These are phyloP conservation scores for Psophia crepitans DNA, from an alignment of 2,113 vertebrate species.

Conservation along the genomic window DNA sequence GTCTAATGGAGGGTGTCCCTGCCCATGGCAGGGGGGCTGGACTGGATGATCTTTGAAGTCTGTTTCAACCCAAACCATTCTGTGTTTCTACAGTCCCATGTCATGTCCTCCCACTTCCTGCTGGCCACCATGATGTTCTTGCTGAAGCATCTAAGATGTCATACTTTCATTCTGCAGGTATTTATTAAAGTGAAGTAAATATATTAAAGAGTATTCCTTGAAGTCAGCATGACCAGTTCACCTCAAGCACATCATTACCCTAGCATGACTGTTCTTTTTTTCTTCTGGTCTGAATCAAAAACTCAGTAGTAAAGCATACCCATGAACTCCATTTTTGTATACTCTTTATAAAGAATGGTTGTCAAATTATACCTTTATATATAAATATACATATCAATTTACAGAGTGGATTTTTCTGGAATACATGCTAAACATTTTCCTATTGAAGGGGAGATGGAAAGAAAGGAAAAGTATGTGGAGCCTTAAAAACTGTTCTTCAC, in stretches of 20 bases:
- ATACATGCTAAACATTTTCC: neutral
- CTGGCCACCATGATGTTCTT: accelerated
- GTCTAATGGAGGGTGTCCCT: too few relatives aligned
- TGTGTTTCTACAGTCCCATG: too few relatives aligned
- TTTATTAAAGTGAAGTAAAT: neutral
- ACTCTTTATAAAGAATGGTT: neutral
- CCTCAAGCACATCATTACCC: neutral
- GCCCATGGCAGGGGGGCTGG: too few relatives aligned
- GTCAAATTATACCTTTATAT: neutral
- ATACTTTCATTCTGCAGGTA: neutral
- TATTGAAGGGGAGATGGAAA: neutral
- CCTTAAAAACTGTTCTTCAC: neutral
- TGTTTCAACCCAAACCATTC: too few relatives aligned
- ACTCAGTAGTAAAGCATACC: neutral
- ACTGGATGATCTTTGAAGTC: too few relatives aligned
- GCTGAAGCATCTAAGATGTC: neutral
- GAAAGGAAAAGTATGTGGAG: neutral
- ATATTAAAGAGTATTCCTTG: neutral
- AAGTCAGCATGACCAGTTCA: neutral
- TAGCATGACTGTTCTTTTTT: neutral
- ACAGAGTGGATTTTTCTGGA: neutral
- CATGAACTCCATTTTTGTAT: neutral
- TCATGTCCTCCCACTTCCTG: accelerated
- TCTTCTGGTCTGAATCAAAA: neutral
- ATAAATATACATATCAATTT: neutral